Percentiles rank a stretch among this genome's conserved stretches.
These are phyloP conservation scores for Trochalopteron elliotii DNA, from an alignment of 2,113 vertebrate species.

Conservation along the genomic window DNA sequence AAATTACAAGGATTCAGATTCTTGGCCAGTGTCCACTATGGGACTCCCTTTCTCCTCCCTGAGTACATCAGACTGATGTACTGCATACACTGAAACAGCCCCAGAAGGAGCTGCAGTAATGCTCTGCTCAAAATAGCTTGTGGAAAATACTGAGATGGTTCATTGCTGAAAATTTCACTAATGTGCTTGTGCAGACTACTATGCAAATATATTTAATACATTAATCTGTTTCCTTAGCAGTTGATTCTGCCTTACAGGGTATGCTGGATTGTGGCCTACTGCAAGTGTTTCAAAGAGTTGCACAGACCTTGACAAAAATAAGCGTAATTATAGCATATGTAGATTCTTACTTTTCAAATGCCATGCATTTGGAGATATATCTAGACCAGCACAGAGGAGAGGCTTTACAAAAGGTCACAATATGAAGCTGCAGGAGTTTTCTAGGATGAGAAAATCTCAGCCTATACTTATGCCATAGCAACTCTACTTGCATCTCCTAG, in stretches of 20 bases:
- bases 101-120: background rate
- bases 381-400: background rate
- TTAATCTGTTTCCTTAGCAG: constrained; percentile 3
- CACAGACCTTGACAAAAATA: background rate
- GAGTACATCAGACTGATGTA: background rate
- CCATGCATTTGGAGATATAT: background rate
- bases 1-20: background rate
- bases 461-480: background rate
- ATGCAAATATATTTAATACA: background rate
- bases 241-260: background rate
- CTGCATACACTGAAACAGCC: background rate
- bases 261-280: background rate
- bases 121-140: background rate
- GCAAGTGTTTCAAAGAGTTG: background rate
- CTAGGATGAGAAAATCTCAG: background rate
- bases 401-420: background rate
- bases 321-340: background rate
- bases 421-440: background rate
- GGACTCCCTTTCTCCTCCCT: background rate
- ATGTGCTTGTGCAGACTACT: background rate
- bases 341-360: constrained; percentile 16
- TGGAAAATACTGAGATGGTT: background rate
- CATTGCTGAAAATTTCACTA: background rate
- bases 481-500: background rate
- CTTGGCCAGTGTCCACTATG: background rate